phyloP scores from a whole-genome alignment of 2,797 vertebrate genomes.

The Enteromius anoplus region DNA sequence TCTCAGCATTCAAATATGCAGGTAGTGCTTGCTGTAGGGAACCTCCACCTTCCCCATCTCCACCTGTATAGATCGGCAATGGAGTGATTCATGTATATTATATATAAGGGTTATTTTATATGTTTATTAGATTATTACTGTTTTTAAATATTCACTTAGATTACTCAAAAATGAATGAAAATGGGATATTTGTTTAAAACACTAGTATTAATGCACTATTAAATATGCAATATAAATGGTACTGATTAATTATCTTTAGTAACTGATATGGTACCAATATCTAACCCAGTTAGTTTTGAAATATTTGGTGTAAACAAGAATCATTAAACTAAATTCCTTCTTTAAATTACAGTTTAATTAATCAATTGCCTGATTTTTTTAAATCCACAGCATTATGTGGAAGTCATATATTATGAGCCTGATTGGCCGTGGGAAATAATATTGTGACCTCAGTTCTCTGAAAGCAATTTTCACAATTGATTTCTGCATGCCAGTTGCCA shows the following conservation, averaged over 20 bases:
- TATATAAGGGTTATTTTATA: neutral
- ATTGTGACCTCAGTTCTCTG: constrained; percentile 53
- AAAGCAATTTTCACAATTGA: constrained; percentile 59
- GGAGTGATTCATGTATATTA: neutral
- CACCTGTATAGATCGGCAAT: neutral
- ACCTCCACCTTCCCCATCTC: neutral
- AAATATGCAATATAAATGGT: neutral
- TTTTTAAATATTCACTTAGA: neutral
- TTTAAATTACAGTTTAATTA: neutral
- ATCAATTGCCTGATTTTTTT: constrained; percentile 28
- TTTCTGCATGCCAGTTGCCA: constrained; percentile 51
- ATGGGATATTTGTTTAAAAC: neutral
- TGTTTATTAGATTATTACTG: neutral
- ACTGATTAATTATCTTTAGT: neutral
- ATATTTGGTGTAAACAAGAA: neutral
- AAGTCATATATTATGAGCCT: constrained; percentile 49
- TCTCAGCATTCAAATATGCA: neutral
- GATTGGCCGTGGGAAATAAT: constrained; percentile 46
- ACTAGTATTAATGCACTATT: neutral
- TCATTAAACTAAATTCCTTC: neutral
- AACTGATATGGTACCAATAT: neutral
- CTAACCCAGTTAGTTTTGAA: neutral
- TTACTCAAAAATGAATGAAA: neutral
- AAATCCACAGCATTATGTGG: constrained; percentile 37
- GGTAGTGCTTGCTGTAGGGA: neutral